These are phyloP conservation scores for Heliconius ismenius DNA, from an alignment of 2,888 invertebrate species.

Conservation along the genomic window DNA sequence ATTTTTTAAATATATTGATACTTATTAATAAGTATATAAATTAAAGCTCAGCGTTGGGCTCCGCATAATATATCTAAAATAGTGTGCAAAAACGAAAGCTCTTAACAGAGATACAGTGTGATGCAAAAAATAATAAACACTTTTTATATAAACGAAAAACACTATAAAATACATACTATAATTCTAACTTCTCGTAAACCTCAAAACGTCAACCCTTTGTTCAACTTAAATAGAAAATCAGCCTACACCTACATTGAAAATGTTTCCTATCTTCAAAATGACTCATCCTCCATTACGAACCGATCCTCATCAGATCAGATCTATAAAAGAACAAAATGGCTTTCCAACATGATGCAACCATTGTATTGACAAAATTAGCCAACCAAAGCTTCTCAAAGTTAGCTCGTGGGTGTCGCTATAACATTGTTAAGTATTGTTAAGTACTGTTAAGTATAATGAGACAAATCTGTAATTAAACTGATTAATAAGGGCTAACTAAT, in stretches of 20 bases:
- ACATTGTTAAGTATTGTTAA: slow-evolving; percentile 29
- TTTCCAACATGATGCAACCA: slow-evolving; percentile 28
- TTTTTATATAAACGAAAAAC: background rate
- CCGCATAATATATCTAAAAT: too few relatives aligned
- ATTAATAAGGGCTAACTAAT: slow-evolving; percentile 52
- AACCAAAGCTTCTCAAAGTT: slow-evolving; percentile 37
- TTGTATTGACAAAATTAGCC: slow-evolving; percentile 32
- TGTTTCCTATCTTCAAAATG: background rate
- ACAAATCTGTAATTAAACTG: slow-evolving; percentile 60
- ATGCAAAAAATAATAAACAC: background rate
- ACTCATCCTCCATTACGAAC: slow-evolving; percentile 1
- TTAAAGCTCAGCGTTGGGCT: too few relatives aligned
- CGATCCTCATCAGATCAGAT: slow-evolving; percentile 11
- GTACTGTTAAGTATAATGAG: slow-evolving; percentile 50
- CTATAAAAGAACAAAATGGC: slow-evolving; percentile 20
- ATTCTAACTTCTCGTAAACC: too few relatives aligned
- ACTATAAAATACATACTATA: background rate
- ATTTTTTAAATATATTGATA: too few relatives aligned
- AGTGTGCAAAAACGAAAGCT: too few relatives aligned
- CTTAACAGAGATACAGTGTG: background rate
- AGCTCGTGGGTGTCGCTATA: slow-evolving; percentile 53
- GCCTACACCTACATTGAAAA: background rate
- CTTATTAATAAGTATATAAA: too few relatives aligned
- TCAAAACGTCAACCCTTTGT: background rate
- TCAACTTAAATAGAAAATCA: background rate